A percentile compares a stretch with the other conserved stretches of the same genome.
phyloP scores from a whole-genome alignment of 2,113 vertebrate genomes.

The Sciurus niger region DNA sequence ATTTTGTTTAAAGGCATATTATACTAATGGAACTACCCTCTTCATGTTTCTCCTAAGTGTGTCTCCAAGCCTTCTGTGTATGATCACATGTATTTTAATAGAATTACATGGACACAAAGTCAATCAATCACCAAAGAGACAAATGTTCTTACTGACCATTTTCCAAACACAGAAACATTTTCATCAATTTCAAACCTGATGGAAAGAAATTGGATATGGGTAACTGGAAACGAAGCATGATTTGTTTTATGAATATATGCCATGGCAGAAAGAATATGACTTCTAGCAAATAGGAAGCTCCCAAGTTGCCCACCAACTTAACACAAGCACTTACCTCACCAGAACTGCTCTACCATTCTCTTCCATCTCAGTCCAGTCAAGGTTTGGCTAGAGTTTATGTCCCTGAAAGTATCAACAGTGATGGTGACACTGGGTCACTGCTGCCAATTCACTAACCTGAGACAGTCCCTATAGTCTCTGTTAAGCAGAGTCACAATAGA shows the following conservation, averaged over 20 bases:
- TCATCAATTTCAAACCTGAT: neutral
- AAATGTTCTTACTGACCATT: neutral
- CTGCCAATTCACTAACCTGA: neutral
- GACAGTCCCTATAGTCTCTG: neutral
- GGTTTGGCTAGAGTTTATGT: neutral
- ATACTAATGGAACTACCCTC: neutral
- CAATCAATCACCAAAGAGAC: neutral
- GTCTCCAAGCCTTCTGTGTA: neutral
- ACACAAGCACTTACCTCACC: neutral
- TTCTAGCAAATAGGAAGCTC: neutral
- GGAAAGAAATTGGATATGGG: neutral
- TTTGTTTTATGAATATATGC: neutral
- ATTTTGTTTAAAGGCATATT: neutral
- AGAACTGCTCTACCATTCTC: neutral
- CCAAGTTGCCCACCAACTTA: neutral
- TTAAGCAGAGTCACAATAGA: neutral
- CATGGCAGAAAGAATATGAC: conserved; percentile 15
- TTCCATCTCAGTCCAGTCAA: neutral
- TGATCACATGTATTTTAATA: neutral
- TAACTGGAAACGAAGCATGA: neutral
- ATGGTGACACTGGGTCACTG: neutral
- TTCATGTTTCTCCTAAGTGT: neutral
- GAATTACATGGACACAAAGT: neutral
- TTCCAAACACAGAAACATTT: neutral
- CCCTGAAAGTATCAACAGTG: neutral